Conservation (phyloP, 2,113 vertebrate species). For the Chloebia gouldiae region DNA sequence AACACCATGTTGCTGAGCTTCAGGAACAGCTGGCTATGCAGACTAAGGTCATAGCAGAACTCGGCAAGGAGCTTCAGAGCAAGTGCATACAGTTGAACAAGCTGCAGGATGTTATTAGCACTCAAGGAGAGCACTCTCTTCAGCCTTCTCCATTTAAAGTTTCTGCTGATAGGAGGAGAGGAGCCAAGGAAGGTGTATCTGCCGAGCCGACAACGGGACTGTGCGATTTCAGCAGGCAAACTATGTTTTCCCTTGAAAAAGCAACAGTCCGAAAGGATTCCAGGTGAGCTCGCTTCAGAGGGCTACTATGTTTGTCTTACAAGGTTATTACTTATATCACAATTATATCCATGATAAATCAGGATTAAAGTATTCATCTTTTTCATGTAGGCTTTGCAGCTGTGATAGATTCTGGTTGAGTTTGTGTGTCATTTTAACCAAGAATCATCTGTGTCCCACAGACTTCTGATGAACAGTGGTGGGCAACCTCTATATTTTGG, state of each 20-base stretch:
- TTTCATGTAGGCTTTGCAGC: neutral
- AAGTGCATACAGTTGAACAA: conserved; percentile 86
- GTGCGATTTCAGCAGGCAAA: conserved; percentile 77
- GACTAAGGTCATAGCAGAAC: conserved; percentile 76
- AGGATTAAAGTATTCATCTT: neutral
- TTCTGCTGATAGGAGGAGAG: conserved; percentile 78
- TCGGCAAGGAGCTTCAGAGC: conserved; percentile 84
- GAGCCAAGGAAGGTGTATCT: conserved; percentile 91
- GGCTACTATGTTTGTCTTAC: neutral
- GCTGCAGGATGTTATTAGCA: conserved; percentile 82
- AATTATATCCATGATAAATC: too few relatives aligned
- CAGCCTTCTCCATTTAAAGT: conserved; percentile 70
- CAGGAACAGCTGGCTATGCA: conserved; percentile 82
- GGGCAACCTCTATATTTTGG: neutral
- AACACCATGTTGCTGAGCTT: conserved; percentile 76
- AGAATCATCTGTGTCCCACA: neutral
- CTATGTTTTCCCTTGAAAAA: conserved; percentile 88
- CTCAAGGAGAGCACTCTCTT: conserved; percentile 65
- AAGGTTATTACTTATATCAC: neutral
- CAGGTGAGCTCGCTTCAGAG: conserved; percentile 74
- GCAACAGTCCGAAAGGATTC: conserved; percentile 86
- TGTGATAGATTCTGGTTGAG: neutral
- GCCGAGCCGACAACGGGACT: conserved; percentile 87
- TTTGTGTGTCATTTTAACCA: neutral
- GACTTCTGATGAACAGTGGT: neutral